Evolutionary conservation across 2,888 invertebrate genomes (phyloP), one percentile per base, ranked within the genome.

Genomic region (Geophilus truncorum): DNA sequence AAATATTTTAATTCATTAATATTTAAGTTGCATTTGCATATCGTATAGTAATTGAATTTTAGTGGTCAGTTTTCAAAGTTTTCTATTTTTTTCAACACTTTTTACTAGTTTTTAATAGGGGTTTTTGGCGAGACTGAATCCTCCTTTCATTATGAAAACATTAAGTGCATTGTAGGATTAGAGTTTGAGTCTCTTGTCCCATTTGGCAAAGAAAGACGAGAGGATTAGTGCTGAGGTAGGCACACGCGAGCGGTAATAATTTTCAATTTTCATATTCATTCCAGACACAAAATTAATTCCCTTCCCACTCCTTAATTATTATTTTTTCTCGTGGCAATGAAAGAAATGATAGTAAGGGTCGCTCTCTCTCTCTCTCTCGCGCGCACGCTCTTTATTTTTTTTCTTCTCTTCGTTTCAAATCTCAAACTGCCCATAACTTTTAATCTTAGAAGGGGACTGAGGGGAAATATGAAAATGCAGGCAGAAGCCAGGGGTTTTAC

Each of bases 131-230:
- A 70, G 12, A 23, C 25, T 28, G 70, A 70, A 70, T 70, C 70
- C 28, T 70, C 28, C 70, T 70, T 70, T 70, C 70, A 70, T 70
- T 70, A 70, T 70, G 70, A 70, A 70, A 70, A 70, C 70, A 70
- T 70, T 70, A 70, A 70, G 70, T 70, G 70, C 70, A 70, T 70
- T 70, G 70, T 70, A 70, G 70, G 70, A 70, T 70, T 70, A 70
- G 70, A 70, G 7, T 70, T 70, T 70, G 70, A 70, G 70, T 70
- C 70, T 70, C 70, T 70, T 70, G 70, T 70, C 70, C 70, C 70
- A 70, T 70, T 70, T 70, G 70, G 70, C 70, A 70, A 70, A 28
- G 70, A 28, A 70, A 70, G 70, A 70, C 70, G 70, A 70, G 70
- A 70, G 70, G 70, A 70, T 70, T 70, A 70, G 25, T 25, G 70